These are phyloP conservation scores for Temnothorax ravouxi DNA, from an alignment of 2,888 invertebrate genomes.

Conservation along the genomic window DNA sequence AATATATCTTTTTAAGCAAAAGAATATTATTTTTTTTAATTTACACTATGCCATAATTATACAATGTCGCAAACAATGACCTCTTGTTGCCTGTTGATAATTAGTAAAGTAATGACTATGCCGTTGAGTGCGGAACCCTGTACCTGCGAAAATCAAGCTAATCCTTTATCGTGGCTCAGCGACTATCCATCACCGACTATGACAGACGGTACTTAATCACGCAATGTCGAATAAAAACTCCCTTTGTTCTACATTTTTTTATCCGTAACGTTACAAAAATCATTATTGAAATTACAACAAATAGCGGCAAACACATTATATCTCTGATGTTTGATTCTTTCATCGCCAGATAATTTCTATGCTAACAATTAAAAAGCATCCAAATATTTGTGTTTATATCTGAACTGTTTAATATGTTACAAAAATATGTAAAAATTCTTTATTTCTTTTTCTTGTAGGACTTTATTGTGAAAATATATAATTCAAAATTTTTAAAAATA, in stretches of 20 bases:
- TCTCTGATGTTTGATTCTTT: neutral
- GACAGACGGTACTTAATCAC: conserved; percentile 65
- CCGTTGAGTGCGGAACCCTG: conserved; percentile 70
- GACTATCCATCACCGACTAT: conserved; percentile 64
- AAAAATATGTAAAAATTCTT: neutral
- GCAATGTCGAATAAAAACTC: conserved; percentile 63
- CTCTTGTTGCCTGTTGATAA: conserved; percentile 49
- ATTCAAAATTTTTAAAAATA: neutral
- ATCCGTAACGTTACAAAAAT: conserved; percentile 26
- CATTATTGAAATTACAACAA: conserved; percentile 3
- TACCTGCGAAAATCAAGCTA: conserved; percentile 65
- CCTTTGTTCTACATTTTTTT: conserved; percentile 27
- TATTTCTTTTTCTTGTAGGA: neutral
- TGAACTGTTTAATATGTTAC: neutral
- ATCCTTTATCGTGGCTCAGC: conserved; percentile 54
- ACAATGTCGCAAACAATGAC: conserved; percentile 50
- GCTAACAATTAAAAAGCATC: neutral
- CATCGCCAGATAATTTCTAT: neutral
- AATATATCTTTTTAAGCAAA: neutral
- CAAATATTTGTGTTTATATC: neutral
- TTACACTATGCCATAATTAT: conserved; percentile 27
- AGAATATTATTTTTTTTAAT: conserved; percentile 23
- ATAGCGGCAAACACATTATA: neutral
- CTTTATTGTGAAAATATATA: neutral
- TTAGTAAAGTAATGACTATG: conserved; percentile 62